Conservation (phyloP, 2,113 vertebrate species). For the Anhinga anhinga region DNA sequence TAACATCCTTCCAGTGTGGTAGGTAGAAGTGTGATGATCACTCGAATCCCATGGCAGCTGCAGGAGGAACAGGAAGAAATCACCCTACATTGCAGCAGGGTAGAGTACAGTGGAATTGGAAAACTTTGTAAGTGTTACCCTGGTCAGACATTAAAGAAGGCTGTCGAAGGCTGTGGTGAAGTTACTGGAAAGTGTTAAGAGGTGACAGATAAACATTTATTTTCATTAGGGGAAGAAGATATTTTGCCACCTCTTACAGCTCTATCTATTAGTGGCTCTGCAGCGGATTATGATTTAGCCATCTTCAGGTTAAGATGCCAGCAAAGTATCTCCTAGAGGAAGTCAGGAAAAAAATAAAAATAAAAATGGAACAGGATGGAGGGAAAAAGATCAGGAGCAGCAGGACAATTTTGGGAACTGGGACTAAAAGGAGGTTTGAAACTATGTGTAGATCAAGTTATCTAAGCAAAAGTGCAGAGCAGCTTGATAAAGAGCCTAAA, state of each 20-base stretch:
- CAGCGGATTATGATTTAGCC: background rate
- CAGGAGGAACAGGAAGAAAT: background rate
- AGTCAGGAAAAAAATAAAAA: background rate
- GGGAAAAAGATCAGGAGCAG: background rate
- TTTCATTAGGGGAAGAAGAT: background rate
- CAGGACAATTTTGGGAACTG: background rate
- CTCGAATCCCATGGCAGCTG: background rate
- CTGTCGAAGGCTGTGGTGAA: background rate
- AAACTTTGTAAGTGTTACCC: background rate
- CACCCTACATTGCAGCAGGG: background rate
- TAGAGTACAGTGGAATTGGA: background rate
- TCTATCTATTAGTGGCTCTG: background rate
- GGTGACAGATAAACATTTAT: background rate
- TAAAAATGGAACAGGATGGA: background rate
- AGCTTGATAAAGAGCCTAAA: background rate
- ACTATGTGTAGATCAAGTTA: background rate
- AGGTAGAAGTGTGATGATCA: background rate
- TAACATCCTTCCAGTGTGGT: background rate
- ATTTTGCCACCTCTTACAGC: background rate
- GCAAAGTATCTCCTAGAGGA: background rate
- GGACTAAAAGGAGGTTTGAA: background rate
- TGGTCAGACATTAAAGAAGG: background rate
- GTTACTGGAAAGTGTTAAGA: background rate
- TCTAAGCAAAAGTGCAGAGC: background rate
- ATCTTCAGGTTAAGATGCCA: background rate